Evolutionary conservation across 1,140 invertebrate species (phyloP).

Genomic region (Coptotermes formosanus): DNA sequence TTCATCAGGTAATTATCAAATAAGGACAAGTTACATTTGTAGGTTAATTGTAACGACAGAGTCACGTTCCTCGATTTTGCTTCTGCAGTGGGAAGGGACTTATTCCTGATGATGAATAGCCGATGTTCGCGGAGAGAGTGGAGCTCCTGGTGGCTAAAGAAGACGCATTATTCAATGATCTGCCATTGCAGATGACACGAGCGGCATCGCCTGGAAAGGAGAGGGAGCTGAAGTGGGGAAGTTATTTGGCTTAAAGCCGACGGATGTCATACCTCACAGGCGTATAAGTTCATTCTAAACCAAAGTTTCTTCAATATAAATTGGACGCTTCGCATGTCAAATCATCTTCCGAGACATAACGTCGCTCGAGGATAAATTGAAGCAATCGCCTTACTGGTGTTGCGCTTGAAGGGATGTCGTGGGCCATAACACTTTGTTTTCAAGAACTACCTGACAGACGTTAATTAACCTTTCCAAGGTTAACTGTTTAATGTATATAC

Average conservation of each 20-base stretch:
- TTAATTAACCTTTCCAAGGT: too few relatives aligned
- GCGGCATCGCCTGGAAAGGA: not conserved
- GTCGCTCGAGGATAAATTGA: not conserved
- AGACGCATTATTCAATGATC: conserved; percentile 16
- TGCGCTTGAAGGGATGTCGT: not conserved
- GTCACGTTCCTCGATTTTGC: not conserved
- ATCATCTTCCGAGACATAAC: not conserved
- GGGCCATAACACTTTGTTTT: too few relatives aligned
- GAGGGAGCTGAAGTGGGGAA: not conserved
- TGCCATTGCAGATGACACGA: not conserved
- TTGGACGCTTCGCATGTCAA: not conserved
- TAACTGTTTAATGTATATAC: too few relatives aligned
- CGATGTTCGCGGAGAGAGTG: not conserved
- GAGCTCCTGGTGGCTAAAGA: not conserved
- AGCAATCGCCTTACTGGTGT: not conserved
- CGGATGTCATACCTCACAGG: not conserved
- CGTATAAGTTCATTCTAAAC: conserved; percentile 9
- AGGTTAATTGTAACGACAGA: too few relatives aligned
- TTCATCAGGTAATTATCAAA: too few relatives aligned
- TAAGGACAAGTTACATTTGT: too few relatives aligned
- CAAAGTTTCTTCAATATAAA: not conserved
- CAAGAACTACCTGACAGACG: too few relatives aligned
- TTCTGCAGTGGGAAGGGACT: not conserved
- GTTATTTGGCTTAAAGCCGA: not conserved
- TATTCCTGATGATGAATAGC: not conserved